Evolutionary conservation across 2,797 vertebrate genomes (phyloP).

Genomic region (Siniperca scherzeri): DNA sequence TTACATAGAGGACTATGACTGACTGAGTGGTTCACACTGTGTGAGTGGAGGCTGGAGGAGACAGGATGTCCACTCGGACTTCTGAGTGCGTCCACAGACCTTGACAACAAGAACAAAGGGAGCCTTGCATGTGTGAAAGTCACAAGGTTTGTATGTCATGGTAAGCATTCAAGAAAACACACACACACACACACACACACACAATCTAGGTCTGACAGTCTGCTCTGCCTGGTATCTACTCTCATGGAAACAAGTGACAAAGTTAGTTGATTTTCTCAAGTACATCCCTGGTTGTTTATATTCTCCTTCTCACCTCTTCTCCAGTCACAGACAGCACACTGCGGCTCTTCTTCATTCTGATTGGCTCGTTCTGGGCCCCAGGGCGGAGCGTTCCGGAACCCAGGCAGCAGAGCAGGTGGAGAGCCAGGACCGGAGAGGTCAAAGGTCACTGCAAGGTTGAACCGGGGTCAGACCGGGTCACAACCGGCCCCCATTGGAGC

Average conservation of each 20-base stretch:
- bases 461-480: constrained; percentile 82
- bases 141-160: constrained; percentile 30
- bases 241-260: constrained; percentile 1
- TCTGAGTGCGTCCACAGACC: constrained; percentile 30
- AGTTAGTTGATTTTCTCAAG: not conserved
- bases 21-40: constrained; percentile 11
- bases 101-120: constrained; percentile 57
- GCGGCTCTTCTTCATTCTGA: constrained; percentile 87
- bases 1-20: constrained; percentile 42
- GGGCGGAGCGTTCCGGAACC: constrained; percentile 87
- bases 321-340: constrained; percentile 85
- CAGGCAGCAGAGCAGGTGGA: constrained; percentile 87
- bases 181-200: constrained; percentile 9
- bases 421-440: constrained; percentile 87
- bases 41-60: constrained; percentile 31
- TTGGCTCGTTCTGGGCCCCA: constrained; percentile 86
- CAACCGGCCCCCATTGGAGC: constrained; percentile 82
- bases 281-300: constrained; percentile 14
- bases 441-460: constrained; percentile 82
- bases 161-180: constrained; percentile 17
- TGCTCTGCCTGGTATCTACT: not conserved
- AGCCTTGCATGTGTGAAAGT: constrained; percentile 52
- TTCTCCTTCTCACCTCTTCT: constrained; percentile 79
- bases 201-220: not conserved
- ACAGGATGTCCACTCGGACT: constrained; percentile 49